Conservation (phyloP, 2,888 invertebrate genomes). For the Drosophila setosimentum region DNA sequence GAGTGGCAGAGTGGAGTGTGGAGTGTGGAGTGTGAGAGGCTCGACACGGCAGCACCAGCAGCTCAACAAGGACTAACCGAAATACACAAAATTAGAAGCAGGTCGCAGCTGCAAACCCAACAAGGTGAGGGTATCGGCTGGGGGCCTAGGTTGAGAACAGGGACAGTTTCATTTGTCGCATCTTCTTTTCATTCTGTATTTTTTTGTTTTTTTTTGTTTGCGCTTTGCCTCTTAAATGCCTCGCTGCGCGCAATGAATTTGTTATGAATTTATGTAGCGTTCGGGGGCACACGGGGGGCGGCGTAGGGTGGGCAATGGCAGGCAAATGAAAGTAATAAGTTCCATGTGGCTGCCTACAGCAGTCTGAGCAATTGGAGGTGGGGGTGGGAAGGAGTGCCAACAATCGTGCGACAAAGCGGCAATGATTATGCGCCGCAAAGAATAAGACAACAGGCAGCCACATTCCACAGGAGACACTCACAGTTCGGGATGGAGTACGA, state of each 20-base stretch:
- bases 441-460: constrained; percentile 63
- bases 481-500: not conserved
- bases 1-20: not conserved
- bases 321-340: constrained; percentile 78
- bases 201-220: constrained; percentile 1
- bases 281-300: constrained; percentile 1
- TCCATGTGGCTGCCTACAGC: constrained; percentile 72
- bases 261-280: constrained; percentile 76
- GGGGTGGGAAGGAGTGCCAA: constrained; percentile 9
- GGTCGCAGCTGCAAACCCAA: constrained; percentile 35
- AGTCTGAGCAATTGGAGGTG: not conserved
- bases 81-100: constrained; percentile 59
- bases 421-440: constrained; percentile 71
- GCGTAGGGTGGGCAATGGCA: constrained; percentile 39
- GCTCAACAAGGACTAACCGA: constrained; percentile 41
- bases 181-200: constrained; percentile 14
- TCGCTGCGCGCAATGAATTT: constrained; percentile 81
- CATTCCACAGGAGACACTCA: constrained; percentile 25
- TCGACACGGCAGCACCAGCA: not conserved
- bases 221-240: constrained; percentile 66
- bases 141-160: constrained; percentile 6
- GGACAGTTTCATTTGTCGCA: constrained; percentile 47
- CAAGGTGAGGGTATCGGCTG: not conserved
- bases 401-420: constrained; percentile 80
- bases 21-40: not conserved